Evolutionary conservation across 1,140 invertebrate genomes (phyloP).

Genomic region (Drosophila mauritiana): DNA sequence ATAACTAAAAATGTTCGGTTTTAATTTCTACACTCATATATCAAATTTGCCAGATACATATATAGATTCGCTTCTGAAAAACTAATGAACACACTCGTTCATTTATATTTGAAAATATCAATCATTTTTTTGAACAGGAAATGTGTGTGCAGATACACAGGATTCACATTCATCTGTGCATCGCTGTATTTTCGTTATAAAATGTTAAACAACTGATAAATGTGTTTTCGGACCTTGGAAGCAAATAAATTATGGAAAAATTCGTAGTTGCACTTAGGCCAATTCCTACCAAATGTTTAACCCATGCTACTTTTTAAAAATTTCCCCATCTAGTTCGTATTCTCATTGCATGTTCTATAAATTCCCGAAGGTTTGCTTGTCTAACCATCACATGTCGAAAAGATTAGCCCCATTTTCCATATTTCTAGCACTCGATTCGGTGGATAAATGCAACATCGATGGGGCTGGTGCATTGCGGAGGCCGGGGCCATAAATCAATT

Average conservation of each 20-base stretch:
- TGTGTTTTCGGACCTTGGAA: too few species aligned
- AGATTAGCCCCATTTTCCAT: constrained; percentile 39
- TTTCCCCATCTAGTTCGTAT: background rate
- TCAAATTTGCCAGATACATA: constrained; percentile 14
- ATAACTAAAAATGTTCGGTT: constrained; percentile 33
- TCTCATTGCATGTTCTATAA: background rate
- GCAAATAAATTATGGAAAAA: background rate
- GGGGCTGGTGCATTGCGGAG: constrained; percentile 43
- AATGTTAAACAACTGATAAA: background rate
- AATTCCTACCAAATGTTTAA: background rate
- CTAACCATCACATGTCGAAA: constrained; percentile 21
- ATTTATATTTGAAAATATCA: constrained; percentile 11
- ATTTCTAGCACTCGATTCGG: constrained; percentile 52
- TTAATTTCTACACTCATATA: constrained; percentile 32
- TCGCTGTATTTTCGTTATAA: background rate
- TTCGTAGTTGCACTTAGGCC: too few species aligned
- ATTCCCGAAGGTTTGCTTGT: background rate
- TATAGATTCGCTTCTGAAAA: constrained; percentile 1
- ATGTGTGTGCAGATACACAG: background rate
- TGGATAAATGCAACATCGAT: constrained; percentile 38
- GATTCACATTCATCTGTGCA: background rate
- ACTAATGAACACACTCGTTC: constrained; percentile 17
- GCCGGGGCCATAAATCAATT: constrained; percentile 59
- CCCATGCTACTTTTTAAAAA: background rate
- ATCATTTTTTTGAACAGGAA: background rate